These are phyloP conservation scores for Corythoichthys haematopterus DNA, from an alignment of 2,113 vertebrate genomes.

Conservation along the genomic window DNA sequence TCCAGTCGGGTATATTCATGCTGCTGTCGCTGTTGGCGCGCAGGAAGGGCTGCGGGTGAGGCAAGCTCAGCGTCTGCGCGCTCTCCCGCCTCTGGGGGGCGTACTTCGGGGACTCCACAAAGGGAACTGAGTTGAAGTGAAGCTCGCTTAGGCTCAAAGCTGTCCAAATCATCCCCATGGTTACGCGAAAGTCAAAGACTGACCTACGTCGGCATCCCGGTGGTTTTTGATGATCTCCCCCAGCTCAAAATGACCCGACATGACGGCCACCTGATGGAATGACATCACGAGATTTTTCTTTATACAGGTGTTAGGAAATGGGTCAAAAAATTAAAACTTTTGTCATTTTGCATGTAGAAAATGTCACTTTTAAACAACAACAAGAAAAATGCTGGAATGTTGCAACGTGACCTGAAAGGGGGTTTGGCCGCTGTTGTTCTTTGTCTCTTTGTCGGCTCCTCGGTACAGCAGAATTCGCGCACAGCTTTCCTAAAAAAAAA, in stretches of 20 bases:
- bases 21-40: conserved; percentile 89
- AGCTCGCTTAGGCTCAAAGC: too few species aligned
- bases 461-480: conserved; percentile 85
- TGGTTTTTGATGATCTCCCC: conserved; percentile 91
- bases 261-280: conserved; percentile 80
- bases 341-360: too few species aligned
- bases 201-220: conserved; percentile 82
- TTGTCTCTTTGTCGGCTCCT: conserved; percentile 84
- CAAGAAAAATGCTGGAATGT: too few species aligned
- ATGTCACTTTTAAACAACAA: too few species aligned
- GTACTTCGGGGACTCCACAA: conserved; percentile 87
- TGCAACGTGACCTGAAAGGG: conserved; percentile 80
- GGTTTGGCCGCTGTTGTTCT: conserved; percentile 86
- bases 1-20: conserved; percentile 87
- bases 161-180: too few species aligned
- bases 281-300: not conserved
- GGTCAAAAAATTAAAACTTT: too few species aligned
- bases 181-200: conserved; percentile 40
- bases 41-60: conserved; percentile 81
- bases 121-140: conserved; percentile 72
- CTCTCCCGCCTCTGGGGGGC: conserved; percentile 81
- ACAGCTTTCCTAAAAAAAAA: conserved; percentile 79
- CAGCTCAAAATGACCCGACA: conserved; percentile 88
- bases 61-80: conserved; percentile 67
- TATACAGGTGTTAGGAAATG: too few species aligned